Base-by-base conservation (phyloP, 2,113 vertebrate species). In the Hymenochirus boettgeri region DNA sequence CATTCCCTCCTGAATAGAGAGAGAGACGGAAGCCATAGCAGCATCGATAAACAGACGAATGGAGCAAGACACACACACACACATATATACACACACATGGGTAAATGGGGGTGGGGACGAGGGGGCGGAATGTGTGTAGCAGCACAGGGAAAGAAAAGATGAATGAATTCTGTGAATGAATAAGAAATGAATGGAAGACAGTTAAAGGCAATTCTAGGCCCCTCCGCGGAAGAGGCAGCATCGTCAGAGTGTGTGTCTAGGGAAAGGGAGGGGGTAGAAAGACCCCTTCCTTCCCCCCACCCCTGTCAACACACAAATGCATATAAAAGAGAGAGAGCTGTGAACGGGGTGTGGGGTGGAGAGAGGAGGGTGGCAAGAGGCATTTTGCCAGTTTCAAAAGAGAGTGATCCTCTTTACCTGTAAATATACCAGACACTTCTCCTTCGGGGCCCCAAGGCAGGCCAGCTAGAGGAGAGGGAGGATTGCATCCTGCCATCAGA, bases 391-490 rank as follows among this genome's bases (percentile, higher is more conserved):
- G 61, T 75, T 57, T 63, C 73, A 59, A 60, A 61, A 55, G 19
- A 35, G 33, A 66, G 33, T 2, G 33, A 35, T 57, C 72, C 55
- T 31, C 26, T 70, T 77, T 93, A 93, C 92, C 92, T 94, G 91
- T 94, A 94, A 82, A 93, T 93, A 86, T 93, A 94, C 92, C 91
- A 93, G 85, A 93, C 82, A 83, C 92, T 93, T 83, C 89, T 84
- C 80, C 90, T 88, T 83, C 88, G 80, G 77, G 91, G 92, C 79
- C 90, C 90, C 76, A 94, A 82, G 75, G 88, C 91, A 58, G 91
- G 91, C 91, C 92, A 93, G 83, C 90, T 92, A 81, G 92, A 92
- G 78, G 92, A 93, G 77, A 91, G 89, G 79, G 88, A 89, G 82
- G 69, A 65, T 70, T 79, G 72, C 72, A 76, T 71, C 69, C 75